Base-by-base conservation (phyloP, 2,888 invertebrate species). In the Hetaerina titia region DNA sequence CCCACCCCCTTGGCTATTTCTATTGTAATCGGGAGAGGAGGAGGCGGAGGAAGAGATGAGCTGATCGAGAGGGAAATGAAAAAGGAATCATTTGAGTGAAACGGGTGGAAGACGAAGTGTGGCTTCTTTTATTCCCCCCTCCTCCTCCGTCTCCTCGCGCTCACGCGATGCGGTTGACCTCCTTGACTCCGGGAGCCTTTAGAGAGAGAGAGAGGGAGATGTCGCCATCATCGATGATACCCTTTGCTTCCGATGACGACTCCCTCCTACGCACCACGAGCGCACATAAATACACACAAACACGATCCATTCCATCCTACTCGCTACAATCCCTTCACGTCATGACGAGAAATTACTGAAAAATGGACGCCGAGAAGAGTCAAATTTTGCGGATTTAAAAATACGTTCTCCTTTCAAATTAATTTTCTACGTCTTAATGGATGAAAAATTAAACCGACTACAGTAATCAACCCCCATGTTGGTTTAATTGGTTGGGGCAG, bases 131-230 rank as follows among this genome's bases (percentile, higher is more conserved):
- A 5, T 57, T 89, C 89, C 89, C 89, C 56, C 89, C 89, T 57
- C 13, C 58, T 7, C n/a, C 57, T 89, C 56, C 89, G 45, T 89
- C 56, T 89, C 89, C 45, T 56, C 69, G 19, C 69, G 22, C 69
- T 69, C n/a, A 45, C 92, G 92, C 92, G 92, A 92, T 92, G 92
- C 74, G 92, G 69, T 74, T 69, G 92, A 89, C 89, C 89, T n/a
- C 45, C 8, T 56, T 45, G 45, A 56, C 90, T 31, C 19, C 90
- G 22, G 19, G 81, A 31, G 81, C 81, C 81, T 81, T 25, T 81
- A 5, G 81, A 11, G 81, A 25, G 81, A 31, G 69, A n/a, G 69
- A n/a, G 69, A 69, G 81, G 19, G 22, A 63, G 63, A 69, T 92
- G 92, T 92, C 92, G 74, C 64, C 90, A 90, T 64, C 11, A 45